phyloP scores from a whole-genome alignment of 2,888 invertebrate genomes.

The Ectemnius continuus region DNA sequence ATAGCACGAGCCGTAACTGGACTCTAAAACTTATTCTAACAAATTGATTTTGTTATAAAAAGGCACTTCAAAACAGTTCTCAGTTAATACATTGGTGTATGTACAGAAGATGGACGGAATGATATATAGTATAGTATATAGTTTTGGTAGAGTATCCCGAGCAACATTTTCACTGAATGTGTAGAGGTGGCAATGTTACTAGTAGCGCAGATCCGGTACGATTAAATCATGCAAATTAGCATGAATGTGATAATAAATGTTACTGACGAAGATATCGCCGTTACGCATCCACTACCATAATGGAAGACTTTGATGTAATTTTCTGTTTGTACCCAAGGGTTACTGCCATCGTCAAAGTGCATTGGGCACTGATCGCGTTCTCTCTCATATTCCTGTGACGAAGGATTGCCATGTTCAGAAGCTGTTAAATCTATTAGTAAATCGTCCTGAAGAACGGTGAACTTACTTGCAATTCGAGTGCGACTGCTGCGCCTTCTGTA shows the following conservation, averaged over 20 bases:
- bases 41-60: constrained; percentile 19
- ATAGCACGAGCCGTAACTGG: neutral
- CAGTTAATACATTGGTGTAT: no score
- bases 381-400: constrained; percentile 73
- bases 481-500: constrained; percentile 95
- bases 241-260: constrained; percentile 6
- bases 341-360: constrained; percentile 95
- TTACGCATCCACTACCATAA: constrained; percentile 77
- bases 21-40: neutral
- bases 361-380: constrained; percentile 96
- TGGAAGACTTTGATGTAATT: constrained; percentile 86
- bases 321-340: constrained; percentile 89
- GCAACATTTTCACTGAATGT: no score
- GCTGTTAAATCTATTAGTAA: neutral
- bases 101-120: no score
- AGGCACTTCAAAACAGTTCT: constrained; percentile 22
- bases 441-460: neutral
- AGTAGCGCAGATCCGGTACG: no score
- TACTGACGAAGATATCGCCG: constrained; percentile 6
- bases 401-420: neutral
- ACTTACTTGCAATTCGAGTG: constrained; percentile 88
- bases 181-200: no score
- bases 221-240: no score
- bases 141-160: no score
- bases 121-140: no score